phyloP scores from a whole-genome alignment of 35 echinoderm and acorn worm species.

The Diadema setosum region DNA sequence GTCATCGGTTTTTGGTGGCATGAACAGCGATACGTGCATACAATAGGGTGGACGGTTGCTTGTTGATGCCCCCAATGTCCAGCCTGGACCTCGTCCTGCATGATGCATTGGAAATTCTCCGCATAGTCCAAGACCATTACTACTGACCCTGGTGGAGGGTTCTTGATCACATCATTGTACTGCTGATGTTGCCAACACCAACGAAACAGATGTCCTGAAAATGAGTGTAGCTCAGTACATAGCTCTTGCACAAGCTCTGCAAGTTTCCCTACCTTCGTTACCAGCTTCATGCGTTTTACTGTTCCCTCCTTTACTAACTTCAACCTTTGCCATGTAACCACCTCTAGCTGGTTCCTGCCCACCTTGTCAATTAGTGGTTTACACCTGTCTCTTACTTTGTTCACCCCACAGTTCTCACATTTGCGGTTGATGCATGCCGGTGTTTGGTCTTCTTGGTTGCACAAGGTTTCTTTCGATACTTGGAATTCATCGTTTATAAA shows the following conservation, averaged over 20 bases:
- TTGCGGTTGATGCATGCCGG: no score
- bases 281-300: background rate
- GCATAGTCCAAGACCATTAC: conserved; percentile 32
- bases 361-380: no score
- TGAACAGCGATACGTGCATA: conserved; percentile 14
- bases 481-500: no score
- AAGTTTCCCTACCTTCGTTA: background rate
- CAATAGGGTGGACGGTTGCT: conserved; percentile 27
- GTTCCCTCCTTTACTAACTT: background rate
- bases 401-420: no score
- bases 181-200: conserved; percentile 17
- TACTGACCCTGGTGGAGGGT: background rate
- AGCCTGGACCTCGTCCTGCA: conserved; percentile 41
- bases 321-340: no score
- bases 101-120: conserved; percentile 37
- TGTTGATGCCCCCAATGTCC: conserved; percentile 38
- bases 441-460: no score
- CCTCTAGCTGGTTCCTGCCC: no score
- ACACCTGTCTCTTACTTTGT: no score
- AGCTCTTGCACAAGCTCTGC: background rate
- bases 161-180: background rate
- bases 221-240: background rate
- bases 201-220: conserved; percentile 34
- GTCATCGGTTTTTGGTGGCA: background rate
- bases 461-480: no score